Conservation (phyloP, 2,113 vertebrate genomes). For the Muscicapa adusta region DNA sequence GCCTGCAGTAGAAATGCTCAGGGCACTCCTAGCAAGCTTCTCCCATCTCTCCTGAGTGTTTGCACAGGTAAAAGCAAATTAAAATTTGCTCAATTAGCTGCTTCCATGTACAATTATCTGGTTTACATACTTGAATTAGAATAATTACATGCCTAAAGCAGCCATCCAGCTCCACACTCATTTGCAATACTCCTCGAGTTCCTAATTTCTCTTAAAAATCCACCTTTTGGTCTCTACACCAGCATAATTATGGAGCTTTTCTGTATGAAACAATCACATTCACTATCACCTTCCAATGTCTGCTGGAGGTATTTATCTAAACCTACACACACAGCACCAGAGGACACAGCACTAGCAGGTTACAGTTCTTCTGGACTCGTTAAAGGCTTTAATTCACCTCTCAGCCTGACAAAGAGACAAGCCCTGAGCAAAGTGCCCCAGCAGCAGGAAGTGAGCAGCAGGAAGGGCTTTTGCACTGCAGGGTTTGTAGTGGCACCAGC, state of each 20-base stretch:
- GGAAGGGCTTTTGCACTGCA: constrained; percentile 36
- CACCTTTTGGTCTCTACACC: not conserved
- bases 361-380: not conserved
- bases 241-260: not conserved
- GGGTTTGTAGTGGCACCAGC: constrained; percentile 17
- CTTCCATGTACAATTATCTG: constrained; percentile 34
- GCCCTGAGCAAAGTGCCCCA: constrained; percentile 6
- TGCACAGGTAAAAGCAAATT: constrained; percentile 14
- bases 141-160: constrained; percentile 31
- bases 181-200: not conserved
- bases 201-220: not conserved
- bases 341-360: not conserved
- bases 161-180: not conserved
- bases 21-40: not conserved
- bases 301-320: not conserved
- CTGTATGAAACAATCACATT: not conserved
- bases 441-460: constrained; percentile 28
- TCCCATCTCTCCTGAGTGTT: not conserved
- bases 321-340: not conserved
- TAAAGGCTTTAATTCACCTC: constrained; percentile 17
- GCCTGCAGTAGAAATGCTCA: not conserved
- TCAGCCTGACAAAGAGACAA: not conserved
- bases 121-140: constrained; percentile 2
- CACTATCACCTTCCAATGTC: not conserved
- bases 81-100: constrained; percentile 31